phyloP scores from a whole-genome alignment of 2,113 vertebrate genomes.

The Crotalus tigris region DNA sequence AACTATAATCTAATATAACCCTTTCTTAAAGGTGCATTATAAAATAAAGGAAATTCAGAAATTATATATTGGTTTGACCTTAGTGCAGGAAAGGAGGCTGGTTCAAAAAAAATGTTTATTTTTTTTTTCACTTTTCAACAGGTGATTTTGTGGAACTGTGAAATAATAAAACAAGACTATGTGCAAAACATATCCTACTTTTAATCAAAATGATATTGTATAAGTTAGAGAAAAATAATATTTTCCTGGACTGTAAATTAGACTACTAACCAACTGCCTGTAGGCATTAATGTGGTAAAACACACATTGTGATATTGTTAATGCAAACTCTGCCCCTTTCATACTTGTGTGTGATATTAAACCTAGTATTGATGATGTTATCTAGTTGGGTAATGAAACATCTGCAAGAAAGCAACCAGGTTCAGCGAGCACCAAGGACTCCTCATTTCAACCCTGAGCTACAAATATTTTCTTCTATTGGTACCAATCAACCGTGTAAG shows the following conservation, averaged over 20 bases:
- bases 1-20: not conserved
- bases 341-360: not conserved
- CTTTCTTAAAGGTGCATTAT: not conserved
- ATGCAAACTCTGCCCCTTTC: not conserved
- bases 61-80: not conserved
- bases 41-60: not conserved
- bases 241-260: not conserved
- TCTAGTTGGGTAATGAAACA: not conserved
- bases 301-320: not conserved
- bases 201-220: not conserved
- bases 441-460: not conserved
- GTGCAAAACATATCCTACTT: not conserved
- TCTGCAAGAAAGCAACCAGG: not conserved
- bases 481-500: not conserved
- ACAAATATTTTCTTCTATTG: not conserved
- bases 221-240: not conserved
- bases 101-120: not conserved
- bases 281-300: not conserved
- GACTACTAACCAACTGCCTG: not conserved
- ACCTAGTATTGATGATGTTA: not conserved
- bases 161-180: not conserved
- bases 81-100: not conserved
- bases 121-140: not conserved
- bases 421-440: not conserved
- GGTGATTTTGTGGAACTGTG: not conserved